Evolutionary conservation across 2,797 vertebrate genomes (phyloP).

Genomic region (Typhlichthys eigenmanni): DNA sequence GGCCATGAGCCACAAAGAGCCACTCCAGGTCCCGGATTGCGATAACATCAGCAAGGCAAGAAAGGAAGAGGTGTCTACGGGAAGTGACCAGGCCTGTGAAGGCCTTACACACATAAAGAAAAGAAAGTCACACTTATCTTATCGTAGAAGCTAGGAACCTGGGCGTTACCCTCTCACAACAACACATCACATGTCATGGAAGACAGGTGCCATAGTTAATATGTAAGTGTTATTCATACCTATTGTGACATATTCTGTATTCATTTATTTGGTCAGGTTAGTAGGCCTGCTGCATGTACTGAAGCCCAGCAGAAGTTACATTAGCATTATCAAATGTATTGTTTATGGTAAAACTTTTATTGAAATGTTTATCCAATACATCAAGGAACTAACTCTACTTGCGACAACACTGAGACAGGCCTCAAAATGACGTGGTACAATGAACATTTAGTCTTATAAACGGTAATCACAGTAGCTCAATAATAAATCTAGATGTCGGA

Average conservation of each 20-base stretch:
- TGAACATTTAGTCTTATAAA: constrained; percentile 55
- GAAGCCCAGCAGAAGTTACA: neutral
- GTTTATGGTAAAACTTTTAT: no score
- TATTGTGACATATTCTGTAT: constrained; percentile 15
- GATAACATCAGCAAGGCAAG: constrained; percentile 91
- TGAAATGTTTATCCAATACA: neutral
- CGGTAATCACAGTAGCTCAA: constrained; percentile 78
- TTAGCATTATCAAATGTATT: no score
- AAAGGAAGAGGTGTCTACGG: constrained; percentile 80
- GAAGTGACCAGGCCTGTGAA: constrained; percentile 78
- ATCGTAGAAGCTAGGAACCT: constrained; percentile 42
- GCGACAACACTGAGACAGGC: constrained; percentile 34
- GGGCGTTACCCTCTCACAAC: constrained; percentile 49
- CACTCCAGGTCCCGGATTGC: constrained; percentile 79
- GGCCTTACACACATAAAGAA: constrained; percentile 57
- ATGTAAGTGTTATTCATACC: no score
- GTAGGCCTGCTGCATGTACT: neutral
- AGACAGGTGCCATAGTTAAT: constrained; percentile 28
- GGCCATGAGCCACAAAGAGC: constrained; percentile 92
- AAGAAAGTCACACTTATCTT: constrained; percentile 64
- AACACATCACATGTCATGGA: constrained; percentile 30
- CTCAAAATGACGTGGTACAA: constrained; percentile 22
- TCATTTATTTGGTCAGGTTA: neutral
- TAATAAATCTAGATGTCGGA: constrained; percentile 92
- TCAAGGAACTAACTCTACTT: neutral